These are phyloP conservation scores for Tapirus indicus DNA, from an alignment of 2,797 vertebrate species.

Conservation along the genomic window DNA sequence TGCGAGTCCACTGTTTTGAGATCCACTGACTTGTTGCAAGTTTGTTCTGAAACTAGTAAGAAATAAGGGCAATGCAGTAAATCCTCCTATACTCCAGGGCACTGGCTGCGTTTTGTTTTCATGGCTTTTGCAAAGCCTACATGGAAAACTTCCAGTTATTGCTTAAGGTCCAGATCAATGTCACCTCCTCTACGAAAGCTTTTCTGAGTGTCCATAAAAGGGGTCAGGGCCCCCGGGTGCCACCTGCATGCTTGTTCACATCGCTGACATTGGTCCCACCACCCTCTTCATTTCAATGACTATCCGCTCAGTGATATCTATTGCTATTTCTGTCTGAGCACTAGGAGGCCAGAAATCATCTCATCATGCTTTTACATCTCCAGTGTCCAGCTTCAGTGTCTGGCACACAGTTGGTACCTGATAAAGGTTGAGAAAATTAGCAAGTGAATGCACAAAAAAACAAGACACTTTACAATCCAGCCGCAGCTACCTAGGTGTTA, in stretches of 20 bases:
- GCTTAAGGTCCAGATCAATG: not conserved
- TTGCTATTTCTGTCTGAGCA: not conserved
- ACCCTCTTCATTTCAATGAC: not conserved
- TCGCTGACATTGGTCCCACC: rapidly evolving
- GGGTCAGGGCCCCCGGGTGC: rapidly evolving
- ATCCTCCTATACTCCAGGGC: not conserved
- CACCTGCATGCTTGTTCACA: not conserved
- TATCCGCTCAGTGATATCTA: not conserved
- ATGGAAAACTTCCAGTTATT: not conserved
- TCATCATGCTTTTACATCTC: not conserved
- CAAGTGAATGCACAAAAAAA: not conserved
- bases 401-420: rapidly evolving
- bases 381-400: not conserved
- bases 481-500: not conserved
- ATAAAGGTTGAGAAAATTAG: not conserved
- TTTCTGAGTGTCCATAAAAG: not conserved
- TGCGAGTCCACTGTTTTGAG: not conserved
- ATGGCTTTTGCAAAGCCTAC: not conserved
- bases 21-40: not conserved
- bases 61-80: not conserved
- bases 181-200: not conserved
- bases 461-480: not conserved
- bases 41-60: not conserved
- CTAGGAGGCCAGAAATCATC: not conserved
- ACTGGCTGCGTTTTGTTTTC: not conserved